Evolutionary conservation across 2,797 vertebrate species (phyloP).

Genomic region (Fratercula arctica): DNA sequence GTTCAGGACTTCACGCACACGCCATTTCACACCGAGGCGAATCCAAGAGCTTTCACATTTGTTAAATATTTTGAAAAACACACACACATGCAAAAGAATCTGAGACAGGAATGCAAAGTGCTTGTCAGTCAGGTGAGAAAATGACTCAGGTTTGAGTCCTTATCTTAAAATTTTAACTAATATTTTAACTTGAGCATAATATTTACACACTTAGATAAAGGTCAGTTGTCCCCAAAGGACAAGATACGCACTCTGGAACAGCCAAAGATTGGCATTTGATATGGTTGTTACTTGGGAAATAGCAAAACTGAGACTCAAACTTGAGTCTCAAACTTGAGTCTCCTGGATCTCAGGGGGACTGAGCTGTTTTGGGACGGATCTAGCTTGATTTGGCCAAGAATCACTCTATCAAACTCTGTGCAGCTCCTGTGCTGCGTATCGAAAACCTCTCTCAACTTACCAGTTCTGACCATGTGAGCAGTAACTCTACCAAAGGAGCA

Average conservation of each 20-base stretch:
- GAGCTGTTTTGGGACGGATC: not conserved
- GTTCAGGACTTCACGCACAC: not conserved
- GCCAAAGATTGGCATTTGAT: not conserved
- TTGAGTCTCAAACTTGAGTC: not conserved
- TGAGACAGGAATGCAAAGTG: accelerated
- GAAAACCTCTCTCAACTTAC: not conserved
- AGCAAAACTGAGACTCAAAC: not conserved
- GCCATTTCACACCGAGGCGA: not conserved
- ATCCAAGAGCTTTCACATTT: not conserved
- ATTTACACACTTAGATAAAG: not conserved
- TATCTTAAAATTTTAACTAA: not conserved
- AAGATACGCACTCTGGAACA: not conserved
- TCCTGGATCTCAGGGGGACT: not conserved
- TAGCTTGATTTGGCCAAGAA: not conserved
- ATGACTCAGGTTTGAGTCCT: not conserved
- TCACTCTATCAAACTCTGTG: not conserved
- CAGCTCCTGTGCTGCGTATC: not conserved
- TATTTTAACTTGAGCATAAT: not conserved
- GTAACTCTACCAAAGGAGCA: not conserved
- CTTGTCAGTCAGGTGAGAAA: not conserved
- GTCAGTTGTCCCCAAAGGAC: not conserved
- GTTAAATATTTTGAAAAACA: not conserved
- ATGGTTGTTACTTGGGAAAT: not conserved
- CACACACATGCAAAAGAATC: not conserved
- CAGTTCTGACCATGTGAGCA: accelerated